Evolutionary conservation across 2,113 vertebrate species (phyloP).

Genomic region (Pachypanchax playfairii): DNA sequence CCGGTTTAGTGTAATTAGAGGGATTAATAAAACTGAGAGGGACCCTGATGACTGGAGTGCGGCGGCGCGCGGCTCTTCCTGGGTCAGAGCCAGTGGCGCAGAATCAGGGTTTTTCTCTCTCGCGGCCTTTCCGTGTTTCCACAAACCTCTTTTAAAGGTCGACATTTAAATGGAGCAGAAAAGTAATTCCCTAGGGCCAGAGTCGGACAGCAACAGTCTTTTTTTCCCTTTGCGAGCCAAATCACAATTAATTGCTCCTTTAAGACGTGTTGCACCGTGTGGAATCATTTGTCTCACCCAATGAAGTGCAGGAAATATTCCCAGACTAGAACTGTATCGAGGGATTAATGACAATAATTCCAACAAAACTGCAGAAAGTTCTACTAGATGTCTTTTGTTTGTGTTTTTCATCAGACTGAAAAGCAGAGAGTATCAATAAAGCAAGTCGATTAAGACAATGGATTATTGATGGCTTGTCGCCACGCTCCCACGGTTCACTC

Average conservation of each 20-base stretch:
- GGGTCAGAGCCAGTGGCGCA: conserved; percentile 46
- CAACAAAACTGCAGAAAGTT: conserved; percentile 14
- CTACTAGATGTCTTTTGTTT: conserved; percentile 11
- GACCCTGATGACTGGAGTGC: conserved; percentile 17
- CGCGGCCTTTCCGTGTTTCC: conserved; percentile 57
- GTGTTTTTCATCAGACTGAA: conserved; percentile 15
- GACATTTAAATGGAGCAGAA: conserved; percentile 79
- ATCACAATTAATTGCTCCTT: conserved; percentile 79
- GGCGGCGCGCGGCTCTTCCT: conserved; percentile 62
- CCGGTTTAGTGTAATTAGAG: conserved; percentile 30
- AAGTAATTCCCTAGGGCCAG: conserved; percentile 72
- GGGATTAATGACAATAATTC: conserved; percentile 44
- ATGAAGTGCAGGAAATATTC: conserved; percentile 53
- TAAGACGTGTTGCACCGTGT: conserved; percentile 72
- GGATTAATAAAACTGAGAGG: conserved; percentile 22
- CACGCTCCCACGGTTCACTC: conserved; percentile 16
- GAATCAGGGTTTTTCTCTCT: conserved; percentile 32
- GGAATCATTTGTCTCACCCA: conserved; percentile 68
- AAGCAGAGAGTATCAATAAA: conserved; percentile 41
- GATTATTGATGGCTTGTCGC: conserved; percentile 52
- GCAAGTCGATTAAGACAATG: conserved; percentile 51
- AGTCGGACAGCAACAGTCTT: conserved; percentile 67
- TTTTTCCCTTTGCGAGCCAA: conserved; percentile 71
- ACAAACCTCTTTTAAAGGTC: conserved; percentile 68
- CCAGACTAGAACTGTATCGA: conserved; percentile 35